Evolutionary conservation across 2,113 vertebrate species (phyloP).

Genomic region (Phylloscopus trochilus): DNA sequence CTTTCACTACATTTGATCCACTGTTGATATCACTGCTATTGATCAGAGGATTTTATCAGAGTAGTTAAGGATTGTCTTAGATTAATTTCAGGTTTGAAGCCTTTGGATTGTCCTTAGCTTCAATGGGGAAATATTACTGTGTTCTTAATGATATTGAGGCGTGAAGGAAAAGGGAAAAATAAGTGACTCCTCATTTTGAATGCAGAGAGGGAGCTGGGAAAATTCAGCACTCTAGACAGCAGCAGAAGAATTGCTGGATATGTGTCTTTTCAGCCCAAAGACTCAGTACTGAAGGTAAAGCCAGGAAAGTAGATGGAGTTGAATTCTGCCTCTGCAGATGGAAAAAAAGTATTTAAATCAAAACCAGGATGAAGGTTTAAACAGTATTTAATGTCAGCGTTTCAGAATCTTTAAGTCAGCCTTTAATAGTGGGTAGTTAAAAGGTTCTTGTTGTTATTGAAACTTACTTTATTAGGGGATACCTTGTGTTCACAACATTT

Average conservation of each 20-base stretch:
- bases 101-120: not conserved
- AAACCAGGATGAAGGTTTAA: not conserved
- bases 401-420: not conserved
- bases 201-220: not conserved
- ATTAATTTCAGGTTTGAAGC: not conserved
- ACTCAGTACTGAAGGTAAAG: not conserved
- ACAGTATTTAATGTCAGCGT: fast-evolving
- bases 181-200: not conserved
- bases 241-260: not conserved
- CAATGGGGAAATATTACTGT: not conserved
- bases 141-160: not conserved
- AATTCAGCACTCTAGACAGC: not conserved
- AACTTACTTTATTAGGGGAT: not conserved
- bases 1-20: not conserved
- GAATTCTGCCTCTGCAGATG: not conserved
- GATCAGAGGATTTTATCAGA: not conserved
- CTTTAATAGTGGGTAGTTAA: not conserved
- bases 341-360: not conserved
- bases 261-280: not conserved
- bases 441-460: not conserved
- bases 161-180: not conserved
- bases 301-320: not conserved
- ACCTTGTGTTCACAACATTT: not conserved
- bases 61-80: not conserved
- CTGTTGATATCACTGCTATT: not conserved